phyloP scores from a whole-genome alignment of 2,888 invertebrate genomes.

The Lagria hirta region DNA sequence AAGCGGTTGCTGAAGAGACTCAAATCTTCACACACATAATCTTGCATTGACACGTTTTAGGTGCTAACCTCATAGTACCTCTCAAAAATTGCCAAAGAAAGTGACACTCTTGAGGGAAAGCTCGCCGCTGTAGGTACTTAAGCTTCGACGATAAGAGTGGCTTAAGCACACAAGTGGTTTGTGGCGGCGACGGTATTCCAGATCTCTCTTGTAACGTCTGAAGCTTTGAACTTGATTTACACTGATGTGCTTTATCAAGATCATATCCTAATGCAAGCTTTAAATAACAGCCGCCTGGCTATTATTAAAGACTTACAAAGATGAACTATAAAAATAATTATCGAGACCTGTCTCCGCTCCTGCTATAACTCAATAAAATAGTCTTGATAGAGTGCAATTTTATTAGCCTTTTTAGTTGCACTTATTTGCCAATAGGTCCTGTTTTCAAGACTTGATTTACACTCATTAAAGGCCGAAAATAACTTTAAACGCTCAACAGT shows the following conservation, averaged over 20 bases:
- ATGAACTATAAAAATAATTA: constrained; percentile 11
- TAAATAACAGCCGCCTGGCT: constrained; percentile 32
- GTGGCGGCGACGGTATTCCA: neutral
- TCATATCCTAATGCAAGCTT: constrained; percentile 45
- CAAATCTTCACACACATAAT: too few relatives aligned
- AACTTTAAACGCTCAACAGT: too few relatives aligned
- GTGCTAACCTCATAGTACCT: too few relatives aligned
- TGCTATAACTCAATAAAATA: constrained; percentile 11
- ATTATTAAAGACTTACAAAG: constrained; percentile 2
- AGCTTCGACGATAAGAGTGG: constrained; percentile 2
- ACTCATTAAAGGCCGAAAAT: too few relatives aligned
- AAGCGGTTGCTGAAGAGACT: too few relatives aligned
- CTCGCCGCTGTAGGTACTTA: constrained; percentile 5
- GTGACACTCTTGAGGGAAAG: too few relatives aligned
- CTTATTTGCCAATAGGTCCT: too few relatives aligned
- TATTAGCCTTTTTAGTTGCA: too few relatives aligned
- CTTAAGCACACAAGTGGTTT: constrained; percentile 13
- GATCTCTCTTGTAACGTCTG: constrained; percentile 11
- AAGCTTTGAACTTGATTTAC: constrained; percentile 49
- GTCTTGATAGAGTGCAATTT: too few relatives aligned
- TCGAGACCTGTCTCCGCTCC: constrained; percentile 7
- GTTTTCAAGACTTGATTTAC: too few relatives aligned
- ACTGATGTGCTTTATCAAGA: constrained; percentile 49
- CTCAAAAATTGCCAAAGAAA: too few relatives aligned
- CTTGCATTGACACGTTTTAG: too few relatives aligned